Evolutionary conservation across 1,140 invertebrate species (phyloP), one percentile per base, ranked within the genome.

Genomic region (Teleopsis dalmanni): DNA sequence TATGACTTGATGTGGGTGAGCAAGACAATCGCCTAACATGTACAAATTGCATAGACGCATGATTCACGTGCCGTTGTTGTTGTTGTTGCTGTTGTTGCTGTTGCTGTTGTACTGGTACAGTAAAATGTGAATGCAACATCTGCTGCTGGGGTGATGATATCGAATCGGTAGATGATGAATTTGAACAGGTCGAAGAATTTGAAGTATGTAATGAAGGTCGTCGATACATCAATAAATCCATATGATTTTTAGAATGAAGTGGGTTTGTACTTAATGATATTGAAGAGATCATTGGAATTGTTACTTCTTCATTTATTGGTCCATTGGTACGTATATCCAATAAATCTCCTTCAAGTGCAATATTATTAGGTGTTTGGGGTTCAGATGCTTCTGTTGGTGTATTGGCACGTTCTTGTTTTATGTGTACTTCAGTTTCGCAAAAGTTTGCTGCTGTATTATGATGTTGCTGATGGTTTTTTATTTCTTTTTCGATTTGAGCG

Each of bases 321-420:
- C 13, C 29, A 29, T 34, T 48, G 11, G 27, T 22, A 26, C 34
- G 44, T n/a, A 23, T 21, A 18, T 42, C 40, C 8, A 29, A 25
- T 4, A 29, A 7, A 29, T 40, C 16, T 21, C 27, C 44, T 27
- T 23, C 22, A 9, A 10, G 22, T 2, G 26, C 23, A 8, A 19
- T 25, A n/a, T 13, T 29, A 35, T 48, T 50, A 33, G 40, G 57
- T 31, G 57, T 36, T 40, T 52, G 44, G 18, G 40, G 31, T 31
- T 29, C 36, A 11, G 5, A 50, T 18, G 47, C 50, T 29, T 50
- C 50, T 10, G 22, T 41, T 13, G 60, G 60, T 22, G 61, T 62
- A n/a, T 42, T 50, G 7, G 65, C 57, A 13, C 67, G 54, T 43
- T 71, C 68, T 46, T 69, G 67, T 38, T 71, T 71, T 11, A 71